These are phyloP conservation scores for Ciona savignyi DNA, from an alignment of 23 tunicate genomes.

Conservation along the genomic window DNA sequence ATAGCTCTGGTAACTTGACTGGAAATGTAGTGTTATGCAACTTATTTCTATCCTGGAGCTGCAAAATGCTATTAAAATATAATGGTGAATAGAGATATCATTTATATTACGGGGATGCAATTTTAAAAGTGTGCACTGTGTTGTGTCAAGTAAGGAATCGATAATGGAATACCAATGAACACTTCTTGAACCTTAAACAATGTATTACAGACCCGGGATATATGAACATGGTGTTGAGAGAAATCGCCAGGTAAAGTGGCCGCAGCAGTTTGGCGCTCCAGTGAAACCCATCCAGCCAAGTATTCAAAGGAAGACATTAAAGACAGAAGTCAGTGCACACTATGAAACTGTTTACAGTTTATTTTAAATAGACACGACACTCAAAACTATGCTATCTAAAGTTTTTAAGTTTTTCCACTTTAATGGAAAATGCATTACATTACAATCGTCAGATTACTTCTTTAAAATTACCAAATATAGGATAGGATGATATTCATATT, in stretches of 20 bases:
- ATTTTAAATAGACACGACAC: neutral
- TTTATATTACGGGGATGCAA: too few relatives aligned
- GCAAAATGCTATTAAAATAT: too few relatives aligned
- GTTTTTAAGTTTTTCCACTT: neutral
- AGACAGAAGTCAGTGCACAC: slow-evolving; percentile 43
- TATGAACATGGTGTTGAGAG: slow-evolving; percentile 67
- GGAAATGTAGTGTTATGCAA: too few relatives aligned
- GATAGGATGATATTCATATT: too few relatives aligned
- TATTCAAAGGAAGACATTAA: slow-evolving; percentile 27
- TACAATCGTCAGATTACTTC: neutral
- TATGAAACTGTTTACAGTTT: neutral
- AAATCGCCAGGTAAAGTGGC: slow-evolving; percentile 69
- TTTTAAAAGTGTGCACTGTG: too few relatives aligned
- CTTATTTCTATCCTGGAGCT: too few relatives aligned
- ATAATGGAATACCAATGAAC: too few relatives aligned
- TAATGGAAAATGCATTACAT: neutral
- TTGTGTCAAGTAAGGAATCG: too few relatives aligned
- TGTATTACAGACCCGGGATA: slow-evolving; percentile 63
- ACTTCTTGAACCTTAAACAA: too few relatives aligned
- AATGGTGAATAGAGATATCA: too few relatives aligned
- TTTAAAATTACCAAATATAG: too few relatives aligned
- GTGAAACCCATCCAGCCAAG: slow-evolving; percentile 66
- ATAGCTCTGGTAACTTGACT: too few relatives aligned
- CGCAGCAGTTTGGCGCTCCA: slow-evolving; percentile 83
- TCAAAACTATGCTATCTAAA: neutral